Percentiles rank a stretch among this genome's conserved stretches.
Evolutionary conservation across 2,113 vertebrate species (phyloP).

Genomic region (Corydoras sp.): DNA sequence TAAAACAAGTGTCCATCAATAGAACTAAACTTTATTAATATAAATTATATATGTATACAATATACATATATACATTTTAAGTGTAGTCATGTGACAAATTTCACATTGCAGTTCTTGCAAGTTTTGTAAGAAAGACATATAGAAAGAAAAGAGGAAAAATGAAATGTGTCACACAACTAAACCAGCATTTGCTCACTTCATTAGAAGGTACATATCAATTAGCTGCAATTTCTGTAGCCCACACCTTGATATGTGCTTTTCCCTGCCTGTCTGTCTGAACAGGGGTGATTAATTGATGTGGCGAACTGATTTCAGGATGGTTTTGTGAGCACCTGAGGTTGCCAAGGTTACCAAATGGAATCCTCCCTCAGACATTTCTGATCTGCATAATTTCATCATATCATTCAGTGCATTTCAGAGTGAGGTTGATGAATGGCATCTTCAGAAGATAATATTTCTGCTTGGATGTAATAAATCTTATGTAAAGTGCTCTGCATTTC

Average conservation of each 20-base stretch:
- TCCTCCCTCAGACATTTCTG: constrained; percentile 84
- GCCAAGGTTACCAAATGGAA: constrained; percentile 96
- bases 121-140: background rate
- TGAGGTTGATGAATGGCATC: constrained; percentile 89
- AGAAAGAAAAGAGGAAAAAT: background rate
- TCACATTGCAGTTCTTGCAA: too few species aligned
- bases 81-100: too few species aligned
- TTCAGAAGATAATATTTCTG: constrained; percentile 90
- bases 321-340: constrained; percentile 81
- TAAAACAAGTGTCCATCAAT: too few species aligned
- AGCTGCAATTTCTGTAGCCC: constrained; percentile 15
- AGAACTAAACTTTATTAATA: too few species aligned
- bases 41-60: too few species aligned
- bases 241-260: background rate
- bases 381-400: constrained; percentile 98
- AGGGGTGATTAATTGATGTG: constrained; percentile 52
- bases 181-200: constrained; percentile 29
- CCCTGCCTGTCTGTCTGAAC: constrained; percentile 31
- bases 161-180: background rate
- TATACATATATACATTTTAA: too few species aligned
- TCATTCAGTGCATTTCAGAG: constrained; percentile 82
- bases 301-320: constrained; percentile 62
- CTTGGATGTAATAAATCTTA: constrained; percentile 96
- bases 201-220: constrained; percentile 41
- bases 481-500: constrained; percentile 68